These are phyloP conservation scores for Macquaria australasica DNA, from an alignment of 2,113 vertebrate genomes.

Conservation along the genomic window DNA sequence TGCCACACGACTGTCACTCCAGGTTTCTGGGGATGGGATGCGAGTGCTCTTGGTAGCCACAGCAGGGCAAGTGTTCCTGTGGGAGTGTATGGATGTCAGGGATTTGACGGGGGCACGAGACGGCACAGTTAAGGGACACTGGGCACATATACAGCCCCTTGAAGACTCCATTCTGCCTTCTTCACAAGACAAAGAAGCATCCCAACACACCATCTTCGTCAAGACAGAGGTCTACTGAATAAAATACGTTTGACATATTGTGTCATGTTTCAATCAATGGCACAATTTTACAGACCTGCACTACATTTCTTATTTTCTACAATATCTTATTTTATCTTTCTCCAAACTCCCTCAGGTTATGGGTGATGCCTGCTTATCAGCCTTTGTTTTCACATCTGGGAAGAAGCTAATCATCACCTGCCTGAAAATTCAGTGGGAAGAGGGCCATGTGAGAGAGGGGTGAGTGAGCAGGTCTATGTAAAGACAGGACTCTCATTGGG, in stretches of 20 bases:
- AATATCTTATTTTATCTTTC: neutral
- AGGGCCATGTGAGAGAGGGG: conserved; percentile 81
- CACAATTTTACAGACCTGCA: neutral
- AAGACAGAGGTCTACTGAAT: conserved; percentile 87
- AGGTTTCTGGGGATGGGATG: conserved; percentile 89
- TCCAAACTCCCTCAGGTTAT: conserved; percentile 79
- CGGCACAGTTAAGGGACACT: conserved; percentile 81
- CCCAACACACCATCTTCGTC: conserved; percentile 86
- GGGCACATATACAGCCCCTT: conserved; percentile 87
- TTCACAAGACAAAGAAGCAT: conserved; percentile 89
- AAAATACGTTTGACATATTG: neutral
- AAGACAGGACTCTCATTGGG: neutral
- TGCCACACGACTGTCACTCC: conserved; percentile 82
- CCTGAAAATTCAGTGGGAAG: conserved; percentile 89
- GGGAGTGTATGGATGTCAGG: conserved; percentile 87
- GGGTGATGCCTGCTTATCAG: conserved; percentile 90
- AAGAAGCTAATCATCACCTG: conserved; percentile 87
- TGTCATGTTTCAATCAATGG: neutral
- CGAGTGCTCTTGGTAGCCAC: conserved; percentile 84
- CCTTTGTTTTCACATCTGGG: conserved; percentile 89
- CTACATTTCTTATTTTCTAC: neutral
- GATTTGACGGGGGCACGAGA: conserved; percentile 73
- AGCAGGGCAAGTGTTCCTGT: conserved; percentile 88
- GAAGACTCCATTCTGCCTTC: conserved; percentile 86
- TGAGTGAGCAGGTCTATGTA: conserved; percentile 64